Evolutionary conservation across 2,113 vertebrate genomes (phyloP).

Genomic region (Carassius gibelio): DNA sequence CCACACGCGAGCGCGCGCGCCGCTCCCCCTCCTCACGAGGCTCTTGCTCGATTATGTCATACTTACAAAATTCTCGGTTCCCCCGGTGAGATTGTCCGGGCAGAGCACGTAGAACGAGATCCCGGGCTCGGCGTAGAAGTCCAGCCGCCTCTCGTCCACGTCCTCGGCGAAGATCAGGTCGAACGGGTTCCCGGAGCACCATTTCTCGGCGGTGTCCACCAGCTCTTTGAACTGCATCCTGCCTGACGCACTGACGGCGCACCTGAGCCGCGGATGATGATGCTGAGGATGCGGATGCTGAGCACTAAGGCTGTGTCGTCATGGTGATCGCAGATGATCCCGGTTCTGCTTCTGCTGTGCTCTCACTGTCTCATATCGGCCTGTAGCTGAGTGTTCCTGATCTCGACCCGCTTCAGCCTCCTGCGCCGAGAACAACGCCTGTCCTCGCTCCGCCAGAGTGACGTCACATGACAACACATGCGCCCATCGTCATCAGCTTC

Average conservation of each 20-base stretch:
- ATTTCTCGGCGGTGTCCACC: constrained; percentile 93
- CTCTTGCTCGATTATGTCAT: constrained; percentile 38
- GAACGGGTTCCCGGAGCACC: constrained; percentile 94
- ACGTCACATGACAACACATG: constrained; percentile 66
- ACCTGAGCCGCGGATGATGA: constrained; percentile 56
- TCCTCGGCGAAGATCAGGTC: constrained; percentile 94
- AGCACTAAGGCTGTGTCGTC: constrained; percentile 64
- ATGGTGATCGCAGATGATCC: constrained; percentile 57
- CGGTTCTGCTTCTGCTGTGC: constrained; percentile 30
- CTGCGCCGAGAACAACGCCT: constrained; percentile 51
- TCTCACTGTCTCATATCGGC: constrained; percentile 59
- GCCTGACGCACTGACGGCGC: constrained; percentile 58
- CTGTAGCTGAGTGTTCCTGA: constrained; percentile 64
- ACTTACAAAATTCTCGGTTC: constrained; percentile 95
- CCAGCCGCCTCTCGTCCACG: constrained; percentile 91
- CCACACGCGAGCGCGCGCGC: not conserved
- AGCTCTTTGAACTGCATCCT: constrained; percentile 95
- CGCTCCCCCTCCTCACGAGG: not conserved
- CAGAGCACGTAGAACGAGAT: constrained; percentile 96
- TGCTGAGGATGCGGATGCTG: constrained; percentile 22
- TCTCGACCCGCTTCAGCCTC: constrained; percentile 51
- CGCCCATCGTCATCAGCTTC: constrained; percentile 49
- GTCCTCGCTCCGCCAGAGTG: constrained; percentile 66
- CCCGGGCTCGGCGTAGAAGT: constrained; percentile 96
- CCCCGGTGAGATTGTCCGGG: constrained; percentile 81